Base-by-base conservation (phyloP, 2,797 vertebrate genomes). In the Rhincodon typus region DNA sequence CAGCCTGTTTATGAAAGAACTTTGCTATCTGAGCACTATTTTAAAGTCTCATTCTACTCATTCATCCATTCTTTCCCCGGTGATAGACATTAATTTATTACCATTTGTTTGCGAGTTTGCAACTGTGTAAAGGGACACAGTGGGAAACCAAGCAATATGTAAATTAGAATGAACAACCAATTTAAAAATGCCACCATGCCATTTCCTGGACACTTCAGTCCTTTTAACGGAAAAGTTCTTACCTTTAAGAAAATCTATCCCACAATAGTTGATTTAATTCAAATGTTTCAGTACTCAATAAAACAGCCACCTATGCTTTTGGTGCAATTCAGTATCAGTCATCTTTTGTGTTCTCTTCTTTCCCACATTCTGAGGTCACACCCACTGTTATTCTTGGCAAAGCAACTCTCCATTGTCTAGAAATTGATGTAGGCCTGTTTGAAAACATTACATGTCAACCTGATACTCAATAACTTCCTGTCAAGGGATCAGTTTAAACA, bases 351-450 rank as follows among this genome's bases (percentile, higher is more conserved):
- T 46, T 23, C n/a, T 67, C 69, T 94, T 94, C 42, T 94, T 94
- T 94, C 66, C 91, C 62, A 94, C 91, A 94, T 25, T 67, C 34
- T 69, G 62, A 69, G n/a, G n/a, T 94, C 91, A 94, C 86, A 57
- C 12, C 50, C 86, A 57, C 3, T 88, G 66, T 70, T 67, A 94
- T 88, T 57, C n/a, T 69, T 94, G 66, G 66, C 66, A 94, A 62
- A 38, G 42, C 7, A 25, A 42, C 62, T n/a, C 17, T 38, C n/a
- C 91, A 46, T 69, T 94, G 34, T 94, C 62, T 70, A 69, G 91
- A 42, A 67, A 69, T 67, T 42, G 34, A 94, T 94, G 66, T 69
- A n/a, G 69, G n/a, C 38, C 62, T 42, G 19, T 67, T 94, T 94
- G 91, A 38, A 69, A 94, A 34, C 62, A 42, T 30, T 94, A 42